These are phyloP conservation scores for Drosophila nebulosa DNA, from an alignment of 1,140 invertebrate species.

Conservation along the genomic window DNA sequence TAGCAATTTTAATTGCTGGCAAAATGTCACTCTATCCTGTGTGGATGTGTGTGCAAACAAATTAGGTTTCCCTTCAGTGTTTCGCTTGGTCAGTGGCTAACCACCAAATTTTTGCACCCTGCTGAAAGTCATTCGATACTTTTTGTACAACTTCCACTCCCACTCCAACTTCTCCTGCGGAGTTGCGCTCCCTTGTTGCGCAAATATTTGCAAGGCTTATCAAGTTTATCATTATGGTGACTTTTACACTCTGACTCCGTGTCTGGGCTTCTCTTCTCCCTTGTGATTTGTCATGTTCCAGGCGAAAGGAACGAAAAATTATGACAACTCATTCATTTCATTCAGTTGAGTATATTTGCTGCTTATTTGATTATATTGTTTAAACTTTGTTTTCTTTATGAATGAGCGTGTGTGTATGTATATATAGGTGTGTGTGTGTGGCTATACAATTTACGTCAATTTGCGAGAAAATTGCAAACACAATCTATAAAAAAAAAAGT, in stretches of 20 bases:
- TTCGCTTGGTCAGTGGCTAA: conserved; percentile 36
- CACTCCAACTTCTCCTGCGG: conserved; percentile 14
- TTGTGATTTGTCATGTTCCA: conserved; percentile 49
- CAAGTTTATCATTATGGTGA: conserved; percentile 60
- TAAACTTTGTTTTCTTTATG: background rate
- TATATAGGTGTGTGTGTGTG: background rate
- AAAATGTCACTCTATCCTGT: conserved; percentile 1
- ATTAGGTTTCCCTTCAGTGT: conserved; percentile 57
- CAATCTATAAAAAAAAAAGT: background rate
- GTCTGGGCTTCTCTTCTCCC: background rate
- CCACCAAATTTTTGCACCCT: conserved; percentile 47
- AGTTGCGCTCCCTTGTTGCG: conserved; percentile 48
- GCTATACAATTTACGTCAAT: background rate
- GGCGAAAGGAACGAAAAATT: background rate
- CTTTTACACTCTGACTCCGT: conserved; percentile 31
- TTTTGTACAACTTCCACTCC: conserved; percentile 12
- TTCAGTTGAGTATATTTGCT: conserved; percentile 53
- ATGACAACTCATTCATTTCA: conserved; percentile 54
- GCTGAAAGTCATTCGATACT: conserved; percentile 55
- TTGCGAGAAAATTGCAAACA: background rate
- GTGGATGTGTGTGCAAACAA: conserved; percentile 44
- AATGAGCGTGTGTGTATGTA: no score
- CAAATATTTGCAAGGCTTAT: conserved; percentile 64
- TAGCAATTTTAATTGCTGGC: conserved; percentile 55
- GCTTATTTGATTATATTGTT: conserved; percentile 45